Percentiles rank a stretch among this genome's conserved stretches.
Conservation (phyloP, 2,797 vertebrate genomes). For the Ctenopoma multispine region DNA sequence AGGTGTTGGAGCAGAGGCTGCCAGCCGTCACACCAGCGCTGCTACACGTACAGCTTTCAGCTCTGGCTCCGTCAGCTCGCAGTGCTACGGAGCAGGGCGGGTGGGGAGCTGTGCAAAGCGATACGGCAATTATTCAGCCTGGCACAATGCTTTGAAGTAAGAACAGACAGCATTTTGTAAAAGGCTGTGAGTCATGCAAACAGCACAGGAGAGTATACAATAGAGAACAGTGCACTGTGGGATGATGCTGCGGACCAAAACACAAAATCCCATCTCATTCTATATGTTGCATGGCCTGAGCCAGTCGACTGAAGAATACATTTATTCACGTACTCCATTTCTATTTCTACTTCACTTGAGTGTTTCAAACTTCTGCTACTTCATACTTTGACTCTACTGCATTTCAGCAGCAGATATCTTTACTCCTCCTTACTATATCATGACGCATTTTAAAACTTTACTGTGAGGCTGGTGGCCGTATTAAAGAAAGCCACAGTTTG, state of each 20-base stretch:
- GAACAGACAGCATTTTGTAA: constrained; percentile 64
- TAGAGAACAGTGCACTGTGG: neutral
- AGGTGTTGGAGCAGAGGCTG: constrained; percentile 20
- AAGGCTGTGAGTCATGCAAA: constrained; percentile 52
- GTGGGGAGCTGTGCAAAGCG: constrained; percentile 20
- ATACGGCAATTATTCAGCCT: constrained; percentile 58
- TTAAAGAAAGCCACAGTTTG: too few relatives aligned
- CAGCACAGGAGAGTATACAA: constrained; percentile 20
- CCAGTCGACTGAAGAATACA: too few relatives aligned
- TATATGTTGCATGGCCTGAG: neutral
- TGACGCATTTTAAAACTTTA: too few relatives aligned
- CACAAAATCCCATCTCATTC: neutral
- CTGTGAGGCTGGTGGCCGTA: too few relatives aligned
- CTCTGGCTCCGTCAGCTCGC: constrained; percentile 20
- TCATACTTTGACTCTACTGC: too few relatives aligned
- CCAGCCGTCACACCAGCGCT: neutral
- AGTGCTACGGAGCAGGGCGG: constrained; percentile 12
- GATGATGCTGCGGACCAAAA: constrained; percentile 14
- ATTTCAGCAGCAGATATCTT: too few relatives aligned
- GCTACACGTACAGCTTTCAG: constrained; percentile 30
- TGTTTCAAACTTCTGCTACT: too few relatives aligned
- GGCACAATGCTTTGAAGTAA: constrained; percentile 60
- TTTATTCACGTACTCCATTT: too few relatives aligned
- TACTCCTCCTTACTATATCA: too few relatives aligned
- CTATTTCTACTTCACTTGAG: too few relatives aligned